Evolutionary conservation across 2,797 vertebrate species (phyloP), one percentile per base, ranked within the genome.

Genomic region (Sebastes miniatus): DNA sequence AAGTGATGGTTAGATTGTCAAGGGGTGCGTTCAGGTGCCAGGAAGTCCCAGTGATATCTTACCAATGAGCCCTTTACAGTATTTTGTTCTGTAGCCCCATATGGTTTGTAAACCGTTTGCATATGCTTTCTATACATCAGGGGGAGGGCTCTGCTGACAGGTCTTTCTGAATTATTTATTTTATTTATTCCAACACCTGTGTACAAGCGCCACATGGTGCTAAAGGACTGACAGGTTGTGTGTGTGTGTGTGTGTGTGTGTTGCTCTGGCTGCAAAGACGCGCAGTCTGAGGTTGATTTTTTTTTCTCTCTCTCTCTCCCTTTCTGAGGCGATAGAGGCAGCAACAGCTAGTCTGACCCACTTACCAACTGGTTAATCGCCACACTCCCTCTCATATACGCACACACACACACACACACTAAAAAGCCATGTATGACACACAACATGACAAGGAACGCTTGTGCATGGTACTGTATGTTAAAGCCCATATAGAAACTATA

Each of bases 261-360:
- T 70, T 84, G 79, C 62, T 87, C 27, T 69, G 36, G 61, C 75
- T 76, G 59, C 29, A 62, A 62, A 24, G 74, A 76, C 64, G 69
- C 59, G 43, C 20, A 3, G 50, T 69, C 56, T 32, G 61, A 80
- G 76, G 66, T 75, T 65, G 25, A 58, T 79, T 85, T 80, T 71
- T 74, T 72, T 64, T 63, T 43, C 13, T 43, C 14, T 8, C 16
- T 34, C 14, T 69, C 58, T 77, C 64, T 80, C 66, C 68, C 39
- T 73, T 75, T 88, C 67, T 83, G 75, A 87, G 77, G 81, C 73
- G n/a, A 67, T 69, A 62, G 59, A 87, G 64, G 76, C 80, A 87
- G 79, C 76, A 89, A 88, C 87, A 89, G 74, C 83, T 84, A 77
- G 57, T 73, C 57, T 93, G 92, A 94, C 93, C 93, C 91, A 95